Evolutionary conservation across 2,113 vertebrate species (phyloP).

Genomic region (Chinchilla lanigera): DNA sequence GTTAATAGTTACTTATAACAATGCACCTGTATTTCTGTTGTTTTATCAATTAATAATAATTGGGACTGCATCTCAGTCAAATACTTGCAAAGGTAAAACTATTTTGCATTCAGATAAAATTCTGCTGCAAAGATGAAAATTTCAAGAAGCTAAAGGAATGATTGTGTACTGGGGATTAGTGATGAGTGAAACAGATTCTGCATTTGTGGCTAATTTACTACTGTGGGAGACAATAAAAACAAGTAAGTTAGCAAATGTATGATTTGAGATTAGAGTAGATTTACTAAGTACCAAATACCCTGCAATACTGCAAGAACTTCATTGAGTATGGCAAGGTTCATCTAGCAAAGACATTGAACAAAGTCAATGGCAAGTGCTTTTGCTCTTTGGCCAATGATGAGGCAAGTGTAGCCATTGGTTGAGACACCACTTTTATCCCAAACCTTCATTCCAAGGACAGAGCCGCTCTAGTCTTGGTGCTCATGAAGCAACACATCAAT

Average conservation of each 20-base stretch:
- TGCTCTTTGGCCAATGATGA: not conserved
- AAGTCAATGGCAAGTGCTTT: not conserved
- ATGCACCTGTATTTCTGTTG: not conserved
- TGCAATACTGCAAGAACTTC: not conserved
- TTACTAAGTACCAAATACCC: not conserved
- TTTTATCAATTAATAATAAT: not conserved
- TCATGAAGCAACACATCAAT: not conserved
- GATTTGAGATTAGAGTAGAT: not conserved
- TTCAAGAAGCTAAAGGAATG: slow-evolving; percentile 5
- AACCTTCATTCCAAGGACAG: not conserved
- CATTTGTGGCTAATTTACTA: not conserved
- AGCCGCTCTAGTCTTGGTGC: not conserved
- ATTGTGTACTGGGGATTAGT: not conserved
- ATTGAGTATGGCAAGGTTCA: not conserved
- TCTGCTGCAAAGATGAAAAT: not conserved
- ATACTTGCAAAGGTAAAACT: not conserved
- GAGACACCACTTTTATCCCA: not conserved
- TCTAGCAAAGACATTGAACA: not conserved
- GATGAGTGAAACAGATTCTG: not conserved
- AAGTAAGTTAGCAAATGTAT: not conserved
- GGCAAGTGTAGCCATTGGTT: not conserved
- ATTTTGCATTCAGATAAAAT: slow-evolving; percentile 20
- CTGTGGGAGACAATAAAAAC: not conserved
- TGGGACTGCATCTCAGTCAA: not conserved
- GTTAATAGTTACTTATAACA: slow-evolving; percentile 24